Evolutionary conservation across 2,888 invertebrate genomes (phyloP).

Genomic region (Chirona hameri): DNA sequence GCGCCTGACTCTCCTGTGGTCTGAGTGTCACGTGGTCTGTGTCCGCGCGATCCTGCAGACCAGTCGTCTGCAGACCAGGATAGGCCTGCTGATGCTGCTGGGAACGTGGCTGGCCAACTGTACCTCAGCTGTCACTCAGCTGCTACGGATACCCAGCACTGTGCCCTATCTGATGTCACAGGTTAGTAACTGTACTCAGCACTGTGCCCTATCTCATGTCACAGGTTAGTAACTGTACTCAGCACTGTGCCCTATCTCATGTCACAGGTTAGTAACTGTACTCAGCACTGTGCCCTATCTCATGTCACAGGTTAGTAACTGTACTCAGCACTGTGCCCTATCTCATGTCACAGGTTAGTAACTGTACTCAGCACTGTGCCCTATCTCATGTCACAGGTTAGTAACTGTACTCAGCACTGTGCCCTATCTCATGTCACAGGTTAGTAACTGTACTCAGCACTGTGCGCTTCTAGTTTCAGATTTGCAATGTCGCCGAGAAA

Average conservation of each 20-base stretch:
- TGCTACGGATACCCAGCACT: slow-evolving; percentile 61
- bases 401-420: too few species aligned
- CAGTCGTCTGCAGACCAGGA: slow-evolving; percentile 55
- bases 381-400: too few species aligned
- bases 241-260: neutral
- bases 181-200: slow-evolving; percentile 41
- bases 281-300: slow-evolving; percentile 45
- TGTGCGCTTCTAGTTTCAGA: too few species aligned
- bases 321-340: too few species aligned
- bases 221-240: neutral
- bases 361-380: too few species aligned
- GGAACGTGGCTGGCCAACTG: slow-evolving; percentile 55
- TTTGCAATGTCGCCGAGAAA: too few species aligned
- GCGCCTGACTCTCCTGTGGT: slow-evolving; percentile 72
- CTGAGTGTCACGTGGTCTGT: slow-evolving; percentile 46
- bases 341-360: too few species aligned
- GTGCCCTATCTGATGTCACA: slow-evolving; percentile 76
- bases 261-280: slow-evolving; percentile 76
- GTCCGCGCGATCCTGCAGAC: slow-evolving; percentile 53
- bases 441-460: too few species aligned
- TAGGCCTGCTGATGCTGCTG: slow-evolving; percentile 86
- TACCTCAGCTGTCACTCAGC: slow-evolving; percentile 75
- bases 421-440: too few species aligned
- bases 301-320: neutral
- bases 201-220: neutral